phyloP scores from a whole-genome alignment of 2,797 vertebrate genomes.

The Hapalemur alaotrensis region DNA sequence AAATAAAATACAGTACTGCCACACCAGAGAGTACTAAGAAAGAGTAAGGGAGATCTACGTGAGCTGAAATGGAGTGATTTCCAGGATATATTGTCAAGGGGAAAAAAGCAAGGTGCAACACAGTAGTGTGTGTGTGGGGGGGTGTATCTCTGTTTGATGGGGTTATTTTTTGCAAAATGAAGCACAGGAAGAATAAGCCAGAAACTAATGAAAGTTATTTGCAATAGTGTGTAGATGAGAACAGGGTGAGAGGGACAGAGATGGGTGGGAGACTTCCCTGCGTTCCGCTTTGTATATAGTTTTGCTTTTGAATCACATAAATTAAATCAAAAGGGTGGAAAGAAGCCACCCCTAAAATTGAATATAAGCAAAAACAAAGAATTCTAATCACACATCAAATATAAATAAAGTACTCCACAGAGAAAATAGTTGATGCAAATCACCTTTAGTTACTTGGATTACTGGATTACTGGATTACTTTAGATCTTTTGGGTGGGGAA shows the following conservation, averaged over 20 bases:
- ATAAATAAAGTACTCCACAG: neutral
- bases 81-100: neutral
- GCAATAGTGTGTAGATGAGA: neutral
- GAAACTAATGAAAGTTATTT: neutral
- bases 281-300: neutral
- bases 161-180: neutral
- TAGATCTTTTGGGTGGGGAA: neutral
- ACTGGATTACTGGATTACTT: neutral
- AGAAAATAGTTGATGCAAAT: neutral
- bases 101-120: neutral
- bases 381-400: neutral
- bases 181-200: neutral
- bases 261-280: neutral
- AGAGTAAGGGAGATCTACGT: neutral
- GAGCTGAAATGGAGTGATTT: neutral
- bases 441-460: neutral
- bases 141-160: too few relatives aligned
- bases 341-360: neutral
- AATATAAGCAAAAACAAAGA: neutral
- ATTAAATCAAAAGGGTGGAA: neutral
- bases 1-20: neutral
- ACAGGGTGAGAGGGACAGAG: neutral
- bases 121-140: neutral
- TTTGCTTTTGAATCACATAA: neutral
- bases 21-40: neutral